A percentile compares a stretch with the other conserved stretches of the same genome.
Evolutionary conservation across 2,888 invertebrate genomes (phyloP).

Genomic region (Theodoxus fluviatilis): DNA sequence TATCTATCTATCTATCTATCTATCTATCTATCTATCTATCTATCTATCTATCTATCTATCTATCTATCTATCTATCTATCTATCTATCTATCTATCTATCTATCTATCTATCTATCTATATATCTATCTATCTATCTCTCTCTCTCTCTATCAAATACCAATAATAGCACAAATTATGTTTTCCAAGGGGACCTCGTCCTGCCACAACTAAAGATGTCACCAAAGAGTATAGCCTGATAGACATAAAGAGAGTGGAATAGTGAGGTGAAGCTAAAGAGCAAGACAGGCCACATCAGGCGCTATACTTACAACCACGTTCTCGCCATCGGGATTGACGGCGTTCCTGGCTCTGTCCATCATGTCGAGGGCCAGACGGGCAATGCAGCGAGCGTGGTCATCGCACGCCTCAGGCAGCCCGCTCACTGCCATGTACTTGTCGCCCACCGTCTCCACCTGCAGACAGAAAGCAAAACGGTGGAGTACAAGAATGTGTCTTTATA

Average conservation of each 20-base stretch:
- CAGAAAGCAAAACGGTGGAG: background rate
- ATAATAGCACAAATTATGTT: background rate
- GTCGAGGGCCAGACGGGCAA: constrained; percentile 80
- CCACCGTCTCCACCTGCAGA: constrained; percentile 90
- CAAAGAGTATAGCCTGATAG: background rate
- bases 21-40: no score
- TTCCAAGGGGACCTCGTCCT: background rate
- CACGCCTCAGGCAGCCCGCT: constrained; percentile 90
- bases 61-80: no score
- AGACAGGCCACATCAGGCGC: background rate
- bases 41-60: no score
- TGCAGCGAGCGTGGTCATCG: constrained; percentile 87
- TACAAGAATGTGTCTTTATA: no score
- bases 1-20: no score
- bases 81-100: no score
- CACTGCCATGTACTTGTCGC: constrained; percentile 98
- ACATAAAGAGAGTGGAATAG: no score
- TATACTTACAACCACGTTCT: constrained; percentile 74
- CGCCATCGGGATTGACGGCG: constrained; percentile 82
- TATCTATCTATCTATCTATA: background rate
- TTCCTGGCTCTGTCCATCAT: constrained; percentile 94
- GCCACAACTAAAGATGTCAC: background rate
- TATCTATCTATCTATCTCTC: background rate
- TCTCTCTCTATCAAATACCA: background rate
- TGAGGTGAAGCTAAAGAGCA: no score